Percentiles rank a stretch among this genome's conserved stretches.
Evolutionary conservation across 2,113 vertebrate genomes (phyloP).

Genomic region (Burhinus bistriatus): DNA sequence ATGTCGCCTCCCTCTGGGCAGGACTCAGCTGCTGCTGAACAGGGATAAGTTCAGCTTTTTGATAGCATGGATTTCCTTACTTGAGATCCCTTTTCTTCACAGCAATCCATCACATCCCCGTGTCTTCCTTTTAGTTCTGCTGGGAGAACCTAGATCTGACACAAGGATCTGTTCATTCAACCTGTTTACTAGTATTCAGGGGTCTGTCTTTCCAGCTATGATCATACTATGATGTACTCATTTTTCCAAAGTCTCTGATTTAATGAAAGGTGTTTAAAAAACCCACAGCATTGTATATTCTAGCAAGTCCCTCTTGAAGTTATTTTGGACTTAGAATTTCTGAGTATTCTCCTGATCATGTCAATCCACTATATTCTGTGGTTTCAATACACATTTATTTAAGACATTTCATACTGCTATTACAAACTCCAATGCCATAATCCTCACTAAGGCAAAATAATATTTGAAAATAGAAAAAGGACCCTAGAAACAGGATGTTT

Average conservation of each 20-base stretch:
- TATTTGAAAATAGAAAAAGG: not conserved
- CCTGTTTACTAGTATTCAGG: not conserved
- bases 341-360: not conserved
- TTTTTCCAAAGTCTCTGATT: not conserved
- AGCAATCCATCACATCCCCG: not conserved
- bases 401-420: not conserved
- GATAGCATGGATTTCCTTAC: not conserved
- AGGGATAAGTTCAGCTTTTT: not conserved
- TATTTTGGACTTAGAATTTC: not conserved
- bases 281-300: not conserved
- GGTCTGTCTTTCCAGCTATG: not conserved
- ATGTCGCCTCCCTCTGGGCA: not conserved
- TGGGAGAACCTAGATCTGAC: not conserved
- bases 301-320: not conserved
- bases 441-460: not conserved
- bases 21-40: not conserved
- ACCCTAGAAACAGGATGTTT: not conserved
- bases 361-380: not conserved
- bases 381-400: not conserved
- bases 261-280: not conserved
- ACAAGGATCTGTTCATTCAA: not conserved
- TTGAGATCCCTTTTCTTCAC: not conserved
- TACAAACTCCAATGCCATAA: not conserved
- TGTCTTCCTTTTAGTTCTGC: not conserved
- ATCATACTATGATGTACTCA: no score